A percentile compares a stretch with the other conserved stretches of the same genome.
phyloP scores from a whole-genome alignment of 2,797 vertebrate genomes.

The Serranus cabrilla region DNA sequence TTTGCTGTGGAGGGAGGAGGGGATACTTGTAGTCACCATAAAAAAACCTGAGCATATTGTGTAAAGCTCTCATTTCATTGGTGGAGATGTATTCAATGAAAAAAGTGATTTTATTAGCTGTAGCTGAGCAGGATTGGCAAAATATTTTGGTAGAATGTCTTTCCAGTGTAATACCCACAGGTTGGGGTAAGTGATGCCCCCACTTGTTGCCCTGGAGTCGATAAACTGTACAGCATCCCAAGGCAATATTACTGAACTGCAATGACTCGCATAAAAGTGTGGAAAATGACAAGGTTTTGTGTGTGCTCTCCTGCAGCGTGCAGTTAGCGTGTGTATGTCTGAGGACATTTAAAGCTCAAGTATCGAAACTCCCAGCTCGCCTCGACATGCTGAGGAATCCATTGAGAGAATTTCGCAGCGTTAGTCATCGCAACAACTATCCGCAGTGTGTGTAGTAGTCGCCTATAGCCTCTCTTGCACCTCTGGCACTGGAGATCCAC shows the following conservation, averaged over 20 bases:
- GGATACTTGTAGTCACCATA: constrained; percentile 50
- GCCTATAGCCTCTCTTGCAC: constrained; percentile 69
- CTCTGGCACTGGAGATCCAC: constrained; percentile 63
- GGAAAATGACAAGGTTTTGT: constrained; percentile 26
- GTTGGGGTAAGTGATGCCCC: constrained; percentile 41
- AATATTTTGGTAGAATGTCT: neutral
- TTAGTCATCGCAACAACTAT: constrained; percentile 84
- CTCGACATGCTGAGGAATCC: constrained; percentile 62
- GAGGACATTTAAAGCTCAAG: constrained; percentile 35
- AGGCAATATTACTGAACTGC: constrained; percentile 39
- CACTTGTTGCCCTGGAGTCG: constrained; percentile 64
- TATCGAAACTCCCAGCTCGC: constrained; percentile 38
- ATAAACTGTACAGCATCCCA: constrained; percentile 32
- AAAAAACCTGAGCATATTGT: constrained; percentile 41
- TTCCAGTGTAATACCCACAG: constrained; percentile 23
- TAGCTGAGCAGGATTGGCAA: constrained; percentile 50
- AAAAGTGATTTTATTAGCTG: constrained; percentile 47
- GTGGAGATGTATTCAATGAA: constrained; percentile 40
- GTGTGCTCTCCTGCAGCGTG: constrained; percentile 33
- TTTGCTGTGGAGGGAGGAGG: constrained; percentile 38
- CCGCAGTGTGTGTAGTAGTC: constrained; percentile 78
- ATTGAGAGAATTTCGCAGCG: constrained; percentile 85
- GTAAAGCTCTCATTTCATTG: constrained; percentile 56
- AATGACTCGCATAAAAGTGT: constrained; percentile 44
- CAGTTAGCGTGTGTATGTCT: constrained; percentile 4